Evolutionary conservation across 2,113 vertebrate genomes (phyloP), one percentile per base, ranked within the genome.

Genomic region (Peromyscus maniculatus): DNA sequence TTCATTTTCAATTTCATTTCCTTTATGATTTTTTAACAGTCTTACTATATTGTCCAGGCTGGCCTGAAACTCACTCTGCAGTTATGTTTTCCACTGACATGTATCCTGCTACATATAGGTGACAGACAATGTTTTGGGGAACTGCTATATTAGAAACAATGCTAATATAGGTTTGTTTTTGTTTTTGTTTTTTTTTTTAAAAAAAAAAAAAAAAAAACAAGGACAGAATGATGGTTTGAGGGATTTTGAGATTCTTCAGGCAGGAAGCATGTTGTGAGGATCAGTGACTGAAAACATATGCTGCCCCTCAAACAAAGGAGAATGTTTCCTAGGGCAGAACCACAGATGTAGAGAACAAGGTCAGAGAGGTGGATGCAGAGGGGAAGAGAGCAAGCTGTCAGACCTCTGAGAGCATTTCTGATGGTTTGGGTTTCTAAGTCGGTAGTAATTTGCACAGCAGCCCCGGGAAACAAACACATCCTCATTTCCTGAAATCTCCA

Each of bases 401-500:
- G 19, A 84, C 36, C 11, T 92, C 17, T 33, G 84, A 83, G 16
- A 75, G 19, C 67, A 43, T 39, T 90, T 93, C 10, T 72, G 33
- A 87, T 89, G 19, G 31, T 75, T 92, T 90, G 64, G 31, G 36
- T 89, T 88, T 59, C 10, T 31, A 87, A 46, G 57, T 87, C 57
- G 43, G 15, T 78, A 78, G n/a, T 83, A 82, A 91, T 91, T 83
- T 75, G 36, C 79, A 28, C 12, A 46, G 52, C 13, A 80, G 21
- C 7, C 57, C 21, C 66, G 83, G 59, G 52, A 94, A 91, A 93
- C 33, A 93, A 78, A 89, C 17, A 15, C 46, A 91, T 95, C 89
- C 28, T 21, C 15, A 87, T 82, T 90, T 95, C 67, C 39, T 93
- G 86, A 93, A 77, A 89, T 46, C 83, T 94, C 49, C 57, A 66